Evolutionary conservation across 92 coral and sea anemone genomes (phyloP).

Genomic region (Hydrozoanthus gracilis): DNA sequence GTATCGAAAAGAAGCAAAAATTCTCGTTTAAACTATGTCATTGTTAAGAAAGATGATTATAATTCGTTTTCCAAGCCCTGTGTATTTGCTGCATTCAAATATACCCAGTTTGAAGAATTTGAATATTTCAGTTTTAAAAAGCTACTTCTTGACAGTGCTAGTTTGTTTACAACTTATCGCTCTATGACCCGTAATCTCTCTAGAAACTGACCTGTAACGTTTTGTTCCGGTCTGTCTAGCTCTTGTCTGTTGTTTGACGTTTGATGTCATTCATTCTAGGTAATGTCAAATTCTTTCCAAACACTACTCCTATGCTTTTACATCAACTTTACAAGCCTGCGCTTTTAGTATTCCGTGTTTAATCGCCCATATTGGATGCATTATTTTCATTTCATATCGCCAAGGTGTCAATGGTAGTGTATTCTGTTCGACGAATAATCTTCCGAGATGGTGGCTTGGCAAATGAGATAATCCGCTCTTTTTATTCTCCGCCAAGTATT

Average conservation of each 20-base stretch:
- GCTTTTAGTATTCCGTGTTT: not conserved
- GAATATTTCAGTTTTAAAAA: not conserved
- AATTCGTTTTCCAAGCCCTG: not conserved
- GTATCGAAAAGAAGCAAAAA: not conserved
- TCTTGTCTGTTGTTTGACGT: not conserved
- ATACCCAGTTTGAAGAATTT: too few relatives aligned
- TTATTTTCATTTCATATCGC: conserved; percentile 28
- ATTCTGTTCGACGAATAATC: not conserved
- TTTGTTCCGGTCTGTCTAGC: not conserved
- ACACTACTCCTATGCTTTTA: not conserved
- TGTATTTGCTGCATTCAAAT: not conserved
- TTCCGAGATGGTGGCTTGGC: not conserved
- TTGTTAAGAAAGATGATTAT: too few relatives aligned
- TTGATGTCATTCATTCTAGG: not conserved
- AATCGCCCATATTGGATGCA: not conserved
- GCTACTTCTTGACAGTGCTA: not conserved
- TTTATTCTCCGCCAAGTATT: not conserved
- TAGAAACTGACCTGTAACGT: conserved; percentile 23
- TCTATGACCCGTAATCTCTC: conserved; percentile 13
- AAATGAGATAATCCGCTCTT: conserved; percentile 11
- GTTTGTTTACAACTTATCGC: not conserved
- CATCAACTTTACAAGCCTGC: not conserved
- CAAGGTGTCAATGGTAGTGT: conserved; percentile 18
- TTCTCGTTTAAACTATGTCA: not conserved
- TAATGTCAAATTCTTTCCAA: not conserved